Conservation (phyloP, 2,888 invertebrate species). For the Eupithecia dodoneata region DNA sequence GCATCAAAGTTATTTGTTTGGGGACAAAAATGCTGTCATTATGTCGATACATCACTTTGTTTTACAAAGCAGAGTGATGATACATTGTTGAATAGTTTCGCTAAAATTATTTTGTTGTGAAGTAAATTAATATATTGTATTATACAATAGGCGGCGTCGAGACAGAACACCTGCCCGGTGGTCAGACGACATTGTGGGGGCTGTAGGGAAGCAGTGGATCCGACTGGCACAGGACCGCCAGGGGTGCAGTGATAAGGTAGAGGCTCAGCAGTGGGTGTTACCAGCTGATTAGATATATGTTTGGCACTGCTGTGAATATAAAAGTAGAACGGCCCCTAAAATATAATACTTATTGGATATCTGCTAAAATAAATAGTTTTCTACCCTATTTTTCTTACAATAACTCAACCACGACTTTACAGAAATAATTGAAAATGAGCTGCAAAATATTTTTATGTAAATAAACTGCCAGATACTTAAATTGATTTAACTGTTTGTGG, state of each 20-base stretch:
- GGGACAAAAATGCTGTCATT: not conserved
- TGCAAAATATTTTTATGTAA: not conserved
- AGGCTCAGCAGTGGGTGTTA: no score
- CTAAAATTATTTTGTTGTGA: not conserved
- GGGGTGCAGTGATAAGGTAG: no score
- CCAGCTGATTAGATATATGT: conserved; percentile 42
- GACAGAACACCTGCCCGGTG: no score
- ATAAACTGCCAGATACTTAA: not conserved
- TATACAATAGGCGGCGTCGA: no score
- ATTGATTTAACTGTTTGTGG: conserved; percentile 17
- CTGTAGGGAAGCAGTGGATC: no score
- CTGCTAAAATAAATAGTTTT: conserved; percentile 51
- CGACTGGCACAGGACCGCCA: no score
- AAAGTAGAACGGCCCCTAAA: conserved; percentile 61
- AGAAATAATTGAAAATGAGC: not conserved
- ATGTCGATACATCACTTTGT: not conserved
- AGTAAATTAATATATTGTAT: not conserved
- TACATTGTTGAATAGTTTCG: not conserved
- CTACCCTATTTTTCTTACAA: conserved; percentile 33
- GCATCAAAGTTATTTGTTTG: not conserved
- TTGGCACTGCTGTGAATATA: conserved; percentile 71
- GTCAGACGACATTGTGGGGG: no score
- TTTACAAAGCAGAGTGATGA: not conserved
- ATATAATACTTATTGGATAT: conserved; percentile 61
- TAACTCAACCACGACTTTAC: conserved; percentile 18